Evolutionary conservation across 2,113 vertebrate genomes (phyloP).

Genomic region (Pantherophis guttatus): DNA sequence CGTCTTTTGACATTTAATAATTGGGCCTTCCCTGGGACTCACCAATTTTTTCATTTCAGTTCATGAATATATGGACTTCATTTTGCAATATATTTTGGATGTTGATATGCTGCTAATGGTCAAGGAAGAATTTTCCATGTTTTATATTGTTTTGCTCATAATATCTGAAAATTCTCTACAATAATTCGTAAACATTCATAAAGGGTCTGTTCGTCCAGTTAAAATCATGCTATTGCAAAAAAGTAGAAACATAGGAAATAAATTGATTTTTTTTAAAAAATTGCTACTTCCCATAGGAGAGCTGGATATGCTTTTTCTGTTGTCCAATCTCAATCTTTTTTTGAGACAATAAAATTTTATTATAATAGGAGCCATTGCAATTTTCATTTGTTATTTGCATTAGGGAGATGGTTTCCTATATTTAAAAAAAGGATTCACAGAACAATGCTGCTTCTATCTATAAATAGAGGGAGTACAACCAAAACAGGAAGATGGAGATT

Average conservation of each 20-base stretch:
- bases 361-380: neutral
- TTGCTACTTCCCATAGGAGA: neutral
- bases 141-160: neutral
- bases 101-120: neutral
- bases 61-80: neutral
- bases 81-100: neutral
- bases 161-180: neutral
- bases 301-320: neutral
- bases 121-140: neutral
- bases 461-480: slow-evolving; percentile 34
- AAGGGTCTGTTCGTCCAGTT: neutral
- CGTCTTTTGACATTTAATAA: neutral
- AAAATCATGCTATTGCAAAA: neutral
- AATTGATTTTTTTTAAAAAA: neutral
- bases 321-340: neutral
- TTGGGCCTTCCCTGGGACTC: neutral
- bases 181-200: neutral
- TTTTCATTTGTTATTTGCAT: slow-evolving; percentile 29
- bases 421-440: slow-evolving; percentile 37
- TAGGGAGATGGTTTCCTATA: slow-evolving; percentile 43
- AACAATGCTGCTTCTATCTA: slow-evolving; percentile 29
- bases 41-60: neutral
- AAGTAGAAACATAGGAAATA: neutral
- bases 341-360: neutral
- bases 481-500: slow-evolving; percentile 48